A percentile compares a stretch with the other conserved stretches of the same genome.
Conservation (phyloP, 2,888 invertebrate species). For the Agapetus fuscipes region DNA sequence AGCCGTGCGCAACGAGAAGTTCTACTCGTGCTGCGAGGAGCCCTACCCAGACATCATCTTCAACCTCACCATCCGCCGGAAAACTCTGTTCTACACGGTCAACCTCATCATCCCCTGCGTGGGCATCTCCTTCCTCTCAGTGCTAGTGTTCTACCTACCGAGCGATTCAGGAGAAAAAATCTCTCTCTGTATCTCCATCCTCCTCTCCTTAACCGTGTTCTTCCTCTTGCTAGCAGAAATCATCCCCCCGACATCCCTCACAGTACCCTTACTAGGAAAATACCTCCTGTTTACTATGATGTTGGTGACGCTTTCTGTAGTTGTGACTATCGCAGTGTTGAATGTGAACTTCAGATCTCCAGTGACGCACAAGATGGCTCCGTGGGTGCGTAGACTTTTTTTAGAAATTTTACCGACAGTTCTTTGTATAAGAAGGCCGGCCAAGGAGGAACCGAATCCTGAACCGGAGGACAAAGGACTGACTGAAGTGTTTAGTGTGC, state of each 20-base stretch:
- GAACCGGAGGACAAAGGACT: slow-evolving; percentile 58
- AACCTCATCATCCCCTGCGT: slow-evolving; percentile 96
- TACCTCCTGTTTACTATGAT: slow-evolving; percentile 93
- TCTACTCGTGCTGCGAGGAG: slow-evolving; percentile 94
- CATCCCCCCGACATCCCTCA: slow-evolving; percentile 88
- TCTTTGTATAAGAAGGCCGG: slow-evolving; percentile 80
- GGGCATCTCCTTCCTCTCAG: slow-evolving; percentile 92
- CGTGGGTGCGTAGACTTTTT: slow-evolving; percentile 82
- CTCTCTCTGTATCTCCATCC: slow-evolving; percentile 89
- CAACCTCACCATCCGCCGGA: slow-evolving; percentile 87
- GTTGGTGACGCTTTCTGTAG: slow-evolving; percentile 84
- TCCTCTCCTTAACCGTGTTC: slow-evolving; percentile 89
- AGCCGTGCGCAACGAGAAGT: slow-evolving; percentile 81
- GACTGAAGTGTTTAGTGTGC: slow-evolving; percentile 68
- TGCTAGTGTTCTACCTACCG: slow-evolving; percentile 94
- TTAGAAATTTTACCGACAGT: slow-evolving; percentile 78
- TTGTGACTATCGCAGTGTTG: slow-evolving; percentile 87
- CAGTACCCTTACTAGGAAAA: slow-evolving; percentile 84
- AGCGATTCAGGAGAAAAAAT: slow-evolving; percentile 98
- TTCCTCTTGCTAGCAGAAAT: slow-evolving; percentile 89
- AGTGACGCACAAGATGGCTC: slow-evolving; percentile 85
- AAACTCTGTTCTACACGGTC: slow-evolving; percentile 95
- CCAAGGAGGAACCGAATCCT: slow-evolving; percentile 57
- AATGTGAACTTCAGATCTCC: slow-evolving; percentile 90
- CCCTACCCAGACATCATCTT: slow-evolving; percentile 97